Evolutionary conservation across 2,888 invertebrate species (phyloP).

Genomic region (Drosophila siamana): DNA sequence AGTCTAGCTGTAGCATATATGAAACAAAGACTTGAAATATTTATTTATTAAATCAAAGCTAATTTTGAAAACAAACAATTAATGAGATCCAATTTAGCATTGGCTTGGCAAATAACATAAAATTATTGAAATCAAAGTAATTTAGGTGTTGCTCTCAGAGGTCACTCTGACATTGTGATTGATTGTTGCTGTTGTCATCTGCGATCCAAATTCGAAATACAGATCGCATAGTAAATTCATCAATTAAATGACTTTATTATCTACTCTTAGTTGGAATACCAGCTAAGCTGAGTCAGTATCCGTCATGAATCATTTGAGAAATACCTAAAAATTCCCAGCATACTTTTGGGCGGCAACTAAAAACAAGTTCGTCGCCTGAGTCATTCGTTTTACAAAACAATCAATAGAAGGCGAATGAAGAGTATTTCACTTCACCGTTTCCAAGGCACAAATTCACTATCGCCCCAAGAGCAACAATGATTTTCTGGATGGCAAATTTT

Average conservation of each 20-base stretch:
- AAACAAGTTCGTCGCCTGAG: constrained; percentile 64
- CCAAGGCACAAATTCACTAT: constrained; percentile 11
- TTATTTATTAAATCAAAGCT: constrained; percentile 42
- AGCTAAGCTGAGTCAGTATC: background rate
- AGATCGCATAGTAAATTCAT: background rate
- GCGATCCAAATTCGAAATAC: background rate
- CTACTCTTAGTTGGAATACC: background rate
- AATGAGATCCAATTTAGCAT: background rate
- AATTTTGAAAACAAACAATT: background rate
- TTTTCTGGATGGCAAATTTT: constrained; percentile 55
- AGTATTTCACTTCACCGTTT: constrained; percentile 49
- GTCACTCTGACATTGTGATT: background rate
- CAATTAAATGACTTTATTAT: background rate
- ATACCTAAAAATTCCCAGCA: background rate
- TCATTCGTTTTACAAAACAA: constrained; percentile 51
- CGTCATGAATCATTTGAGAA: background rate
- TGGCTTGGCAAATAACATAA: background rate
- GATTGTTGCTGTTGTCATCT: background rate
- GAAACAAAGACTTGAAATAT: constrained; percentile 30
- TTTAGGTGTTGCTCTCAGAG: background rate
- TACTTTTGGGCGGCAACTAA: constrained; percentile 27
- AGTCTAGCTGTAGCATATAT: constrained; percentile 39
- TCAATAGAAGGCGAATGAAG: constrained; percentile 9
- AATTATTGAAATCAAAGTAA: background rate
- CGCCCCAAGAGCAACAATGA: constrained; percentile 20